A percentile compares a stretch with the other conserved stretches of the same genome.
phyloP scores from a whole-genome alignment of 2,888 invertebrate genomes.

The Machimus atricapillus region DNA sequence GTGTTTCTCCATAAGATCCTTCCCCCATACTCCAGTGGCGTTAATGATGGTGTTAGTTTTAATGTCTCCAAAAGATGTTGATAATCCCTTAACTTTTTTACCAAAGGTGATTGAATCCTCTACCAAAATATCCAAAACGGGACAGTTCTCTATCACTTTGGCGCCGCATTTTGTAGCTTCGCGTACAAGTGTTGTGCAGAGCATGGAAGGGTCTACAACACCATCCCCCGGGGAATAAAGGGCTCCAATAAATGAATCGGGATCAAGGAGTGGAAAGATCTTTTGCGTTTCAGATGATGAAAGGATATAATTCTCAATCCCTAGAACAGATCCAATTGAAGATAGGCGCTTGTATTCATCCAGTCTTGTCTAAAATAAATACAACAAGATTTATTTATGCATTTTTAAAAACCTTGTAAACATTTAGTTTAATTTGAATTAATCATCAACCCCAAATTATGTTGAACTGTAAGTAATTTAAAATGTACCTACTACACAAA shows the following conservation, averaged over 20 bases:
- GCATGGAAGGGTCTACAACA: constrained; percentile 83
- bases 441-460: too few species aligned
- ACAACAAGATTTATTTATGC: not conserved
- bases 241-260: constrained; percentile 76
- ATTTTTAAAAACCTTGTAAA: not conserved
- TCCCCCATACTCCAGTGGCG: constrained; percentile 78
- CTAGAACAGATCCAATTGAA: constrained; percentile 80
- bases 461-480: not conserved
- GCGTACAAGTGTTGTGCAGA: constrained; percentile 76
- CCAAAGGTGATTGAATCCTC: constrained; percentile 64
- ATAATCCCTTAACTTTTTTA: constrained; percentile 76
- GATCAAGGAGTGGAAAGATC: constrained; percentile 79
- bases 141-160: constrained; percentile 77
- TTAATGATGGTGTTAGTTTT: constrained; percentile 81
- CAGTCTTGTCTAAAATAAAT: constrained; percentile 69
- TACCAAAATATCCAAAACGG: constrained; percentile 75
- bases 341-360: constrained; percentile 84
- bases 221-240: constrained; percentile 84
- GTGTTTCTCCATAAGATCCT: constrained; percentile 66
- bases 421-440: too few species aligned
- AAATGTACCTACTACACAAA: too few species aligned
- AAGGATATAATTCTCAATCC: constrained; percentile 77
- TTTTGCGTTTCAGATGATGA: constrained; percentile 77
- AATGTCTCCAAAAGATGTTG: constrained; percentile 74
- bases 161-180: constrained; percentile 76